These are phyloP conservation scores for Chamaedrilus cognettii DNA, from an alignment of 2,888 invertebrate species.

Conservation along the genomic window DNA sequence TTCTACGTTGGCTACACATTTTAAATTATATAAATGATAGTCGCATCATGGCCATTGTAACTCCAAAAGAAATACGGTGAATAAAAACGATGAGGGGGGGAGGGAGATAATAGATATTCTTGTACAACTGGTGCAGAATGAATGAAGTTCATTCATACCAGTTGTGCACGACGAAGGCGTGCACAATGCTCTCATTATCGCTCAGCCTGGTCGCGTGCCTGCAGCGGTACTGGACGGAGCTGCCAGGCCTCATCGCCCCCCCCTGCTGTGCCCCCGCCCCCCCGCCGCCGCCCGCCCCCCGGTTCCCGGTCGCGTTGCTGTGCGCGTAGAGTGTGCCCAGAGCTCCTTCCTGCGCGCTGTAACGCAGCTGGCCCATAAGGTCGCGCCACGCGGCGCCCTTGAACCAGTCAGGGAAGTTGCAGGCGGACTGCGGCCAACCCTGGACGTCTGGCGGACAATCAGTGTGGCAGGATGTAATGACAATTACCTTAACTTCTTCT, in stretches of 20 bases:
- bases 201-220: neutral
- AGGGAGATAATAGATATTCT: no score
- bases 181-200: constrained; percentile 12
- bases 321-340: neutral
- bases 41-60: no score
- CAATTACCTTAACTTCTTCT: no score
- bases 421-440: constrained; percentile 19
- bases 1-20: no score
- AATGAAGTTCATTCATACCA: no score
- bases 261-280: neutral
- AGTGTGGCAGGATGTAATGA: no score
- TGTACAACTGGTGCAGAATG: no score
- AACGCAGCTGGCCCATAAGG: constrained; percentile 15
- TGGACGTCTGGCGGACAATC: constrained; percentile 17
- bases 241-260: neutral
- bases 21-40: no score
- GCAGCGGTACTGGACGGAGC: constrained; percentile 9
- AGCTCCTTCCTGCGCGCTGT: constrained; percentile 3
- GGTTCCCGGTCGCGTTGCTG: neutral
- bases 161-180: constrained; percentile 5
- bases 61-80: no score
- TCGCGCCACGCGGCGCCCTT: constrained; percentile 25
- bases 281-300: neutral
- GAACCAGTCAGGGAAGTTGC: constrained; percentile 28
- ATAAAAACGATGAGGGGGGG: no score